phyloP scores from a whole-genome alignment of 2,888 invertebrate genomes.

The Cephus pygmeus region DNA sequence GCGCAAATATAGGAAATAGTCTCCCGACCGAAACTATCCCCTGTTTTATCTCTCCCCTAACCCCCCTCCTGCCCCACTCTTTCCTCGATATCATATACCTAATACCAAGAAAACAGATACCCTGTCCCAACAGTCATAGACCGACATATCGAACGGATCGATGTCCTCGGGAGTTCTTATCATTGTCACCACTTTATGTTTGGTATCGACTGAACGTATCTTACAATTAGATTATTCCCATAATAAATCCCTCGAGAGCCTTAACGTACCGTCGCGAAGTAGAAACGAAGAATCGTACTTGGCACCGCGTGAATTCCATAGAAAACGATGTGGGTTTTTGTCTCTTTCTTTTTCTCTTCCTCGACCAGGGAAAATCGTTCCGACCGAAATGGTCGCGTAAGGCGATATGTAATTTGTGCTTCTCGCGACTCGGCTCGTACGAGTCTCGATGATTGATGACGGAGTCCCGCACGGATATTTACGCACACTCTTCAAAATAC shows the following conservation, averaged over 20 bases:
- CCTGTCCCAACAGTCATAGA: neutral
- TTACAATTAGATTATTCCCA: neutral
- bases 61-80: slow-evolving; percentile 12
- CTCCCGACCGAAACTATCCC: slow-evolving; percentile 17
- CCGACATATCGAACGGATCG: neutral
- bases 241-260: neutral
- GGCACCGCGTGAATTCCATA: neutral
- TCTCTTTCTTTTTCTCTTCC: neutral
- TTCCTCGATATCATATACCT: slow-evolving; percentile 31
- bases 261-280: neutral
- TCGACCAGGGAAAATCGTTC: neutral
- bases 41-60: slow-evolving; percentile 15
- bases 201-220: neutral
- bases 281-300: neutral
- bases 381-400: slow-evolving; percentile 21
- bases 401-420: slow-evolving; percentile 52
- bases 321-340: neutral
- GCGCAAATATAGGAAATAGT: slow-evolving; percentile 49
- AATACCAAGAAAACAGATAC: neutral
- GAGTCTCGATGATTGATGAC: slow-evolving; percentile 59
- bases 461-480: slow-evolving; percentile 49
- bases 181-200: neutral
- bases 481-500: slow-evolving; percentile 47
- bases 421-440: slow-evolving; percentile 29
- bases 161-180: neutral